phyloP scores from a whole-genome alignment of 2,797 vertebrate species.

The Chaetophractus vellerosus region DNA sequence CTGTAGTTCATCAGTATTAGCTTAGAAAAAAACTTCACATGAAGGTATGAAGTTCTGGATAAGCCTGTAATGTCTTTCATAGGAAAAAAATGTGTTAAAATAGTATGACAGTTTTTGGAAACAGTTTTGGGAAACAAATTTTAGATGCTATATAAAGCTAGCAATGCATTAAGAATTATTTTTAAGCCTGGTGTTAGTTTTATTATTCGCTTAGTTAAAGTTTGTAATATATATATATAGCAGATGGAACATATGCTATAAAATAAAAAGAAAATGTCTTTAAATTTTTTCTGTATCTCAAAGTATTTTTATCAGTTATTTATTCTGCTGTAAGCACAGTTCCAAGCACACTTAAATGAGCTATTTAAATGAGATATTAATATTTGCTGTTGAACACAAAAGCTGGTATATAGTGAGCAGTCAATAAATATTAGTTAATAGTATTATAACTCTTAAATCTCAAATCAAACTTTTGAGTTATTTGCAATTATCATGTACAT shows the following conservation, averaged over 20 bases:
- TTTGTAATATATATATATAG: background rate
- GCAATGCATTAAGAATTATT: background rate
- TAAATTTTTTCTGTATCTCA: background rate
- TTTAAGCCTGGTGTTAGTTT: background rate
- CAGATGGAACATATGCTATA: background rate
- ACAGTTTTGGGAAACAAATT: no score
- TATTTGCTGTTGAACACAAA: no score
- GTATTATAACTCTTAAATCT: no score
- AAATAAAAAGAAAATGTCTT: background rate
- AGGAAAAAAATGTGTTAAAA: background rate
- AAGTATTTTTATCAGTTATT: no score
- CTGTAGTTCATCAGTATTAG: conserved; percentile 7
- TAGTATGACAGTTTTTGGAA: background rate
- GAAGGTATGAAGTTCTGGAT: background rate
- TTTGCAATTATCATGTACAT: no score
- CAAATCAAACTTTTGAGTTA: no score
- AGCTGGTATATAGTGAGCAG: no score
- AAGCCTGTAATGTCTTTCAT: background rate
- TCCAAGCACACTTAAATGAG: no score
- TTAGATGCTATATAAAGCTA: background rate
- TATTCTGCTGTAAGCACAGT: no score
- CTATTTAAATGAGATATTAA: no score
- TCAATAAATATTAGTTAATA: no score
- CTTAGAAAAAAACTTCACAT: background rate
- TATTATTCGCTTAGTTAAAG: background rate